phyloP scores from a whole-genome alignment of 1,140 invertebrate genomes.

The Pemphigus obesinymphae region DNA sequence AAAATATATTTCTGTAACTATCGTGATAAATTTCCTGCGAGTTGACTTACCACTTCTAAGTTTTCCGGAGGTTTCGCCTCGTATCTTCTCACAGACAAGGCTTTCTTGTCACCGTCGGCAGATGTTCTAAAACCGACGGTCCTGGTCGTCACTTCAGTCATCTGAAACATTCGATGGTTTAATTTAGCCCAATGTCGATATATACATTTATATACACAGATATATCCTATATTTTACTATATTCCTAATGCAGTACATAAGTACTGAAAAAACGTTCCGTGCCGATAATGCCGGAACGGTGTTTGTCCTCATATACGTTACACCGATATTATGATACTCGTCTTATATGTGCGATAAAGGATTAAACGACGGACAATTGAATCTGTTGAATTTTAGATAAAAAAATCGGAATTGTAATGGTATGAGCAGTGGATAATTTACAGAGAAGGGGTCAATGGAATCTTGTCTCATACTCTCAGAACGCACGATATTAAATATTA shows the following conservation, averaged over 20 bases:
- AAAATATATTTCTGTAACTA: too few species aligned
- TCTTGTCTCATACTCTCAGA: too few species aligned
- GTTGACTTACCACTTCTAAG: slow-evolving; percentile 42
- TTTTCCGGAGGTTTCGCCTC: slow-evolving; percentile 44
- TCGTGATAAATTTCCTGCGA: too few species aligned
- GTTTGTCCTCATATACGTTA: neutral
- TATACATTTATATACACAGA: neutral
- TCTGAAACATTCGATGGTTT: slow-evolving; percentile 33
- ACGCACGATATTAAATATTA: too few species aligned
- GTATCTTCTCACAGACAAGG: slow-evolving; percentile 43
- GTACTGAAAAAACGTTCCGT: neutral
- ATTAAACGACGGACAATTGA: neutral
- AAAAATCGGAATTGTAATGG: neutral
- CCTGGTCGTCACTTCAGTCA: slow-evolving; percentile 43
- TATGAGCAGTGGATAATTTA: neutral
- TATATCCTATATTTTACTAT: too few species aligned
- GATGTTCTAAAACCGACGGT: slow-evolving; percentile 25
- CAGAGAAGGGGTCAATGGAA: too few species aligned
- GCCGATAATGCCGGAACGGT: neutral
- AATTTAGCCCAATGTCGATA: neutral
- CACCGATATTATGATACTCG: neutral
- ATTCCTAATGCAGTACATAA: too few species aligned
- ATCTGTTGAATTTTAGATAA: neutral
- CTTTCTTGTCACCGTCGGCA: slow-evolving; percentile 36
- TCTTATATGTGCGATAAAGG: neutral